Evolutionary conservation across 2,888 invertebrate genomes (phyloP), one percentile per base, ranked within the genome.

Genomic region (Erebia epiphron): DNA sequence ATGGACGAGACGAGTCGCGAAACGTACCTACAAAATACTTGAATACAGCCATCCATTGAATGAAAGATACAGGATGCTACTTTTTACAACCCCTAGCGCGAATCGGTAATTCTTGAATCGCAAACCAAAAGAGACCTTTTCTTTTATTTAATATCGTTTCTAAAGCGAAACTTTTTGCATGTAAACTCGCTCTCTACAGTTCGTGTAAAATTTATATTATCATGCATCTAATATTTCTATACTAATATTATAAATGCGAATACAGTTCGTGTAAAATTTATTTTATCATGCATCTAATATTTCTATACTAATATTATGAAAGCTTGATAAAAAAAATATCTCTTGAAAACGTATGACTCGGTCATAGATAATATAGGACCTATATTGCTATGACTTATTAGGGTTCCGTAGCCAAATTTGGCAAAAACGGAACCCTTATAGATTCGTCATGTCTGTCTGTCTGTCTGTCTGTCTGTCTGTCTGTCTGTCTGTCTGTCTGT

Each of bases 1-100:
- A 75, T 56, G 57, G 71, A 58, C 65, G 68, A 52, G 62, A 66
- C n/a, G 16, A 52, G 62, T 62, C n/a, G 16, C 54, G 66, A 72
- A 52, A 67, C 67, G 57, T 64, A 58, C n/a, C n/a, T n/a, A n/a
- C 26, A 41, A 64, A 56, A 52, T 64, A 58, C 26, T n/a, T n/a
- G 21, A 64, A 56, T 61, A 71, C 69, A 66, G 66, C 65, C 63
- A 68, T 62, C 56, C 60, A 70, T 71, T 75, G 71, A 73, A 73
- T 73, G 71, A 72, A 70, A 64, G 60, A 66, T 67, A 63, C 60
- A 68, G 66, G 58, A 68, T 72, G 71, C 11, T 13, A 61, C 46
- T 68, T 43, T 61, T 62, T 62, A 9, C 62, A 60, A 60, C 60
- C 46, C 16, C 43, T 18, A 43, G 14, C 14, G 21, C 21, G 61